Evolutionary conservation across 2,797 vertebrate species (phyloP).

Genomic region (Cyprinella venusta): DNA sequence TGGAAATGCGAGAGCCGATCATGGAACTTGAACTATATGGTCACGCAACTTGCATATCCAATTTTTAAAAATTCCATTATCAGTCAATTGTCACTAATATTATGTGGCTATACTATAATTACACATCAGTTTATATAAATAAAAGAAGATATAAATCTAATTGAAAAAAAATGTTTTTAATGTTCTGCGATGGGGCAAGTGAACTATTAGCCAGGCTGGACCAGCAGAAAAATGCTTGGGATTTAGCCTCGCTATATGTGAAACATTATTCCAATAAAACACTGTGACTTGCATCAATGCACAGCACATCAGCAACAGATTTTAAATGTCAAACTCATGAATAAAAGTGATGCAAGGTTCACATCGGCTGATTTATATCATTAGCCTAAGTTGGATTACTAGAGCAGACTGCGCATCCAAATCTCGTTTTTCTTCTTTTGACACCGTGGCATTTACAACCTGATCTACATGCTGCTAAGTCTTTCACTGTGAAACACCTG

Average conservation of each 20-base stretch:
- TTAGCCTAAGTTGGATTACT: conserved; percentile 21
- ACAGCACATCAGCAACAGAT: conserved; percentile 26
- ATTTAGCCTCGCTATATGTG: background rate
- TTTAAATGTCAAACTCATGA: conserved; percentile 51
- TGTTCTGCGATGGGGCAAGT: background rate
- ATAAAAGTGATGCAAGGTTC: conserved; percentile 44
- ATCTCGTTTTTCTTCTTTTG: conserved; percentile 19
- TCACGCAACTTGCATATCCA: background rate
- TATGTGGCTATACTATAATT: background rate
- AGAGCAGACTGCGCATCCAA: conserved; percentile 19
- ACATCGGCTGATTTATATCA: conserved; percentile 37
- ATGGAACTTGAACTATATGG: conserved; percentile 5
- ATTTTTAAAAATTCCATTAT: background rate
- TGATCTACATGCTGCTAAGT: conserved; percentile 3
- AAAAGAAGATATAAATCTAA: no score
- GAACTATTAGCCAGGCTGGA: no score
- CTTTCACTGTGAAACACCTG: conserved; percentile 10
- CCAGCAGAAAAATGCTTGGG: background rate
- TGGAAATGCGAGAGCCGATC: conserved; percentile 10
- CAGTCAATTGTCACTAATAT: background rate
- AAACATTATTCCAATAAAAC: conserved; percentile 35
- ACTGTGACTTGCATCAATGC: conserved; percentile 6
- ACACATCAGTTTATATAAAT: no score
- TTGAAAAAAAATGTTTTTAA: no score
- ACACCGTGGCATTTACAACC: conserved; percentile 24